These are phyloP conservation scores for Semnornis frantzii DNA, from an alignment of 2,113 vertebrate species.

Conservation along the genomic window DNA sequence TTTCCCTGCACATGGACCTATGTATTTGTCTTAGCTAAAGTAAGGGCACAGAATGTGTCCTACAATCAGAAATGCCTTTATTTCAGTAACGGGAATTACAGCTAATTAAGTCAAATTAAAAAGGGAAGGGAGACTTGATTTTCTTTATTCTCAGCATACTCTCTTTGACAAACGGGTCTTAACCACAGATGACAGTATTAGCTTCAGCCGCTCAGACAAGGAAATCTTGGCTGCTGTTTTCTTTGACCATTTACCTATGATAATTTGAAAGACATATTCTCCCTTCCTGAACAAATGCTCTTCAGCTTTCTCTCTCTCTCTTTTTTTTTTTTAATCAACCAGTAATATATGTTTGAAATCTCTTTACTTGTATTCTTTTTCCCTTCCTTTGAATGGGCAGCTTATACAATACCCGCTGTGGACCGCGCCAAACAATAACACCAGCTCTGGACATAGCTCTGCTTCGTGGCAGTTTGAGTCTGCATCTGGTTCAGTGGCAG, in stretches of 20 bases:
- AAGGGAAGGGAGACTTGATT: slow-evolving; percentile 47
- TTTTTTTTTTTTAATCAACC: background rate
- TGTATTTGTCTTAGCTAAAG: background rate
- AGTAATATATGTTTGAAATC: background rate
- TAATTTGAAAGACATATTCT: slow-evolving; percentile 60
- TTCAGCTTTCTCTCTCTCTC: background rate
- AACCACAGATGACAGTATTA: slow-evolving; percentile 66
- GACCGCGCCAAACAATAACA: background rate
- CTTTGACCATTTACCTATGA: slow-evolving; percentile 58
- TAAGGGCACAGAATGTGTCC: slow-evolving; percentile 21
- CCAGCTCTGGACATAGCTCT: background rate
- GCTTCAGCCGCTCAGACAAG: slow-evolving; percentile 47
- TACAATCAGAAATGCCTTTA: slow-evolving; percentile 32
- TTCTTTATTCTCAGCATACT: slow-evolving; percentile 60
- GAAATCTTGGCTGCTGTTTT: slow-evolving; percentile 64
- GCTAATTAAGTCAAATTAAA: slow-evolving; percentile 67
- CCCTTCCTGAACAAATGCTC: background rate
- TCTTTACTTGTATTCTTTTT: background rate
- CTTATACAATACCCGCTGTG: background rate
- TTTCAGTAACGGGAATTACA: slow-evolving; percentile 14
- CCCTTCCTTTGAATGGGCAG: background rate
- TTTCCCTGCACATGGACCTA: background rate
- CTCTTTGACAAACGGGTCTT: slow-evolving; percentile 64
- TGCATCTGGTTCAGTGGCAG: background rate
- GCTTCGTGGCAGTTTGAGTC: background rate